Evolutionary conservation across 2,797 vertebrate species (phyloP).

Genomic region (Sebastes vulpes): DNA sequence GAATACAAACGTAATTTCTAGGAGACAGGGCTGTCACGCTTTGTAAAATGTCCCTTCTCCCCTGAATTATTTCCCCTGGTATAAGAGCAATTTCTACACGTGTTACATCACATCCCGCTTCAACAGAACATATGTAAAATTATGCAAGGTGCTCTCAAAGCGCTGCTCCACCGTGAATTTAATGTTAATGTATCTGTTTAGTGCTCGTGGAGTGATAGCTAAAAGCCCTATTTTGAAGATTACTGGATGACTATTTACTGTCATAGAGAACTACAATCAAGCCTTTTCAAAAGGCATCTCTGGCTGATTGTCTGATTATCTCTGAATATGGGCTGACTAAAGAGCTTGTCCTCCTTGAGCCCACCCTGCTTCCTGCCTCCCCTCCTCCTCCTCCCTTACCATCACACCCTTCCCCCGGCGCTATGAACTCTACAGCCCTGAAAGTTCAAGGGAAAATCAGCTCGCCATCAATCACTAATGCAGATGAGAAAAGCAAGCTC

Average conservation of each 20-base stretch:
- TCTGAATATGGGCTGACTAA: constrained; percentile 28
- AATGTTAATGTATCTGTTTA: constrained; percentile 9
- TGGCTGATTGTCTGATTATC: constrained; percentile 56
- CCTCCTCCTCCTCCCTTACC: not conserved
- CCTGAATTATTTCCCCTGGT: not conserved
- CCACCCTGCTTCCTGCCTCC: constrained; percentile 34
- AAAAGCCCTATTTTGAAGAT: constrained; percentile 24
- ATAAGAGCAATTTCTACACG: not conserved
- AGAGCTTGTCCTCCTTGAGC: constrained; percentile 48
- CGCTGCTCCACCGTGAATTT: not conserved
- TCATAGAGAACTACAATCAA: constrained; percentile 32
- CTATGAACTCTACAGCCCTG: constrained; percentile 60
- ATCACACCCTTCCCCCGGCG: constrained; percentile 10
- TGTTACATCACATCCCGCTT: not conserved
- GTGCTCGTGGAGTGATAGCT: not conserved
- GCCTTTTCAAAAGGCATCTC: constrained; percentile 37
- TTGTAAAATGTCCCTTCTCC: not conserved
- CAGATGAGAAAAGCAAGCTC: constrained; percentile 68
- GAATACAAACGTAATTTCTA: not conserved
- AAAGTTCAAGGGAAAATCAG: constrained; percentile 79
- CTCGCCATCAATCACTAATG: constrained; percentile 73
- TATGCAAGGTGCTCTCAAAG: constrained; percentile 7
- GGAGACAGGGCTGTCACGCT: not conserved
- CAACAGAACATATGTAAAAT: constrained; percentile 19
- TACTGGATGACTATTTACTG: constrained; percentile 31